Conservation (phyloP, 1,140 invertebrate genomes). For the Venturia canescens region DNA sequence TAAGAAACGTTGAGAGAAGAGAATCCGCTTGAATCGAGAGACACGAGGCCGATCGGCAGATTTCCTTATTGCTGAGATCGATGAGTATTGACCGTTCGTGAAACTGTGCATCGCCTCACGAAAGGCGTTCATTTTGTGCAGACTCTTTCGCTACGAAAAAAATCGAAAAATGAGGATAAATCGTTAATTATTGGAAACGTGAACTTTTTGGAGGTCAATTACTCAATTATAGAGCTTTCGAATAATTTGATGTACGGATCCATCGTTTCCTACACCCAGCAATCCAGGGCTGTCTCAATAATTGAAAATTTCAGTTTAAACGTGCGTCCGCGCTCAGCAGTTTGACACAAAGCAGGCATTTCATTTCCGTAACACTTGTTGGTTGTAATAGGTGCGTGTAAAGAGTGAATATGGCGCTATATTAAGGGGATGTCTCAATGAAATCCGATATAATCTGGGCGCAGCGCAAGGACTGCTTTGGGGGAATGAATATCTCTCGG, state of each 20-base stretch:
- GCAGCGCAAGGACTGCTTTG: slow-evolving; percentile 7
- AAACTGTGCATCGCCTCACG: neutral
- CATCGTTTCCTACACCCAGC: too few species aligned
- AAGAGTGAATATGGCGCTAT: slow-evolving; percentile 6
- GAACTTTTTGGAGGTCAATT: neutral
- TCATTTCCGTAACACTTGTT: neutral
- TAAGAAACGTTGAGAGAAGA: slow-evolving; percentile 18
- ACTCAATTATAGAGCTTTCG: neutral
- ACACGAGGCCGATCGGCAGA: neutral
- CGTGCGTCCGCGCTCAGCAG: too few species aligned
- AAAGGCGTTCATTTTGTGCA: neutral
- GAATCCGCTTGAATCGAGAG: neutral
- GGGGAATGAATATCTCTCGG: slow-evolving; percentile 33
- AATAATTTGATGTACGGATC: too few species aligned
- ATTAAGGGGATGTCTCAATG: slow-evolving; percentile 43
- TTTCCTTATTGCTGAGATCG: slow-evolving; percentile 33
- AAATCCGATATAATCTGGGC: slow-evolving; percentile 29
- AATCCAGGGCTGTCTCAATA: neutral
- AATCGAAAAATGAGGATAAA: neutral
- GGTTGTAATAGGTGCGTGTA: neutral
- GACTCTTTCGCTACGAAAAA: neutral
- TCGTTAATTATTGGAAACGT: neutral
- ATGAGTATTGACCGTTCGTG: neutral
- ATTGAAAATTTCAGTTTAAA: neutral
- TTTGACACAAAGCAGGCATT: neutral